phyloP scores from a whole-genome alignment of 2,888 invertebrate species.

The Drosophila flavopinicola region DNA sequence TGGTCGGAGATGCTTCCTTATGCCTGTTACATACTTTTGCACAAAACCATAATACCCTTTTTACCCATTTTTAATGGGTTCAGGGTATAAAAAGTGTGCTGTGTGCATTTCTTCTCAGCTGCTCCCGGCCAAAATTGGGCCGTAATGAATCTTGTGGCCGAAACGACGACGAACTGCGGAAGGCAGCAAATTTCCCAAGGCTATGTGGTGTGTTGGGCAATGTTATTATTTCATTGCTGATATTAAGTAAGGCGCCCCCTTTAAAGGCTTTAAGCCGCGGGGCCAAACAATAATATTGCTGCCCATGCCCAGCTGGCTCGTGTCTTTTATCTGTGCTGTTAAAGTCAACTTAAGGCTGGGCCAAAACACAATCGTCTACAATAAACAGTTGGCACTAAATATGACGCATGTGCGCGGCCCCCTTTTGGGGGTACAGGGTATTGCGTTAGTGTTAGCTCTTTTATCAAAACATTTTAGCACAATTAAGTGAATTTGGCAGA shows the following conservation, averaged over 20 bases:
- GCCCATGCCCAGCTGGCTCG: constrained; percentile 11
- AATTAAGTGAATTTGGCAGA: constrained; percentile 57
- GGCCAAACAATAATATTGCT: constrained; percentile 14
- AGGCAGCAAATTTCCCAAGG: constrained; percentile 43
- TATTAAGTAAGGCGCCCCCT: constrained; percentile 2
- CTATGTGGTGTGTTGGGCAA: constrained; percentile 36
- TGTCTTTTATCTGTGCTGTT: constrained; percentile 51
- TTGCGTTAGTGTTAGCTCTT: constrained; percentile 31
- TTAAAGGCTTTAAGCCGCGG: constrained; percentile 47
- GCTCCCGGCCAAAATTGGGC: constrained; percentile 53
- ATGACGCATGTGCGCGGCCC: constrained; percentile 54
- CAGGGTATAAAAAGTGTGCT: too few species aligned
- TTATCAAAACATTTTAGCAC: constrained; percentile 66
- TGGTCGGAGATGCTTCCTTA: too few species aligned
- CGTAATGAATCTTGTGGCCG: constrained; percentile 71
- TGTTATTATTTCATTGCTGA: constrained; percentile 38
- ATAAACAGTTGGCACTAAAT: constrained; percentile 36
- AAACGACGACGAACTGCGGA: constrained; percentile 11
- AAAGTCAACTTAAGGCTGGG: constrained; percentile 55
- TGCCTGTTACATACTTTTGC: too few species aligned
- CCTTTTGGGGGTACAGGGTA: not conserved
- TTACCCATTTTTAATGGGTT: too few species aligned
- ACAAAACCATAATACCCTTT: too few species aligned
- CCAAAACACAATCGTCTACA: constrained; percentile 48
- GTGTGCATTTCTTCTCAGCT: constrained; percentile 38